These are phyloP conservation scores for Callipepla squamata DNA, from an alignment of 2,113 vertebrate genomes.

Conservation along the genomic window DNA sequence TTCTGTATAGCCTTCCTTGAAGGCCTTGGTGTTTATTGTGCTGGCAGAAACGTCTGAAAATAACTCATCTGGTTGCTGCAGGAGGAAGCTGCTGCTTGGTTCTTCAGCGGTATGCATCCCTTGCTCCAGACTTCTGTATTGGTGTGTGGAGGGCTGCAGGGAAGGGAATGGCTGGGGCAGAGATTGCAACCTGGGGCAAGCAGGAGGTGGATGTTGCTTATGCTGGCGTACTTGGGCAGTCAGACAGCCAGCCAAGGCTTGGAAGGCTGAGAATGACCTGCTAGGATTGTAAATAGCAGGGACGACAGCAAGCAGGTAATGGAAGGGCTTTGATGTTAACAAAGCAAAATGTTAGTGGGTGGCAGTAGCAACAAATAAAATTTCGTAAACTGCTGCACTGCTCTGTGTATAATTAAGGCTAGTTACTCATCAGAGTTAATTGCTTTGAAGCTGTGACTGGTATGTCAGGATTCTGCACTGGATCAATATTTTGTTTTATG, in stretches of 20 bases:
- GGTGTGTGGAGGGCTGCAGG: neutral
- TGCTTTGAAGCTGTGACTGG: neutral
- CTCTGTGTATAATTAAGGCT: neutral
- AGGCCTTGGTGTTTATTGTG: neutral
- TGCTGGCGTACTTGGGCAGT: neutral
- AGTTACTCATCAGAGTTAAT: neutral
- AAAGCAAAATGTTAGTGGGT: neutral
- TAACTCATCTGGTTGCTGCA: no score
- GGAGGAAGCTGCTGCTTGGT: neutral
- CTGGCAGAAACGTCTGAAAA: neutral
- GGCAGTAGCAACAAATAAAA: neutral
- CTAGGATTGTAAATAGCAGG: neutral
- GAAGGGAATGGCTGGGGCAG: no score
- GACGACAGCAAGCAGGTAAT: neutral
- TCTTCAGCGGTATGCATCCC: neutral
- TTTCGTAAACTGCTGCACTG: neutral
- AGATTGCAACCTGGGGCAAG: neutral
- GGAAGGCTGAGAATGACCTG: neutral
- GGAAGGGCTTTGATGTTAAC: neutral
- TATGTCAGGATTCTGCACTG: neutral
- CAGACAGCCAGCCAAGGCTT: neutral
- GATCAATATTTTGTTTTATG: neutral
- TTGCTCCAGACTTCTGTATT: neutral
- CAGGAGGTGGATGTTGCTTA: neutral
- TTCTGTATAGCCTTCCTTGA: neutral